Evolutionary conservation across 2,888 invertebrate genomes (phyloP).

Genomic region (Mesorhabditis sp.): DNA sequence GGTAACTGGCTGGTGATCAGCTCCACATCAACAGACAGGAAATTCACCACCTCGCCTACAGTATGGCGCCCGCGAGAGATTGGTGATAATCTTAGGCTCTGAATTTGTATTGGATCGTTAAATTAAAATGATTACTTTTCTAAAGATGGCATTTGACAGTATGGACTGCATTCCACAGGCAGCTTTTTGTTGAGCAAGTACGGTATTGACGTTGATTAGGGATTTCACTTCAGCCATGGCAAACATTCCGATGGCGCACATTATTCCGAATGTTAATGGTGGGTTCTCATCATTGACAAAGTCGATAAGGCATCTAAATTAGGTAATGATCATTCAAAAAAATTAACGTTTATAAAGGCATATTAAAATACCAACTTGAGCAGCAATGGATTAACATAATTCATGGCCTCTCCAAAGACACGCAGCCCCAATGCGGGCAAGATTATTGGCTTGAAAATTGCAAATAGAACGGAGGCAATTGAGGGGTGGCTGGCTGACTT

Average conservation of each 20-base stretch:
- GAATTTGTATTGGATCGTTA: background rate
- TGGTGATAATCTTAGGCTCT: background rate
- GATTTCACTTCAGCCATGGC: background rate
- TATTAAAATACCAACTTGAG: conserved; percentile 24
- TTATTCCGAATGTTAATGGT: too few species aligned
- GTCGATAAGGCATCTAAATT: too few species aligned
- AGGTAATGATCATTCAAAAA: too few species aligned
- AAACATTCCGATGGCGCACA: background rate
- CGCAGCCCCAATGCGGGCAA: conserved; percentile 15
- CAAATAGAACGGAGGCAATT: background rate
- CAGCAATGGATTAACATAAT: conserved; percentile 46
- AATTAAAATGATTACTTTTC: background rate
- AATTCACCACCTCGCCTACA: background rate
- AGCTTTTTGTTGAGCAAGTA: background rate
- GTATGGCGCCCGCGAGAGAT: background rate
- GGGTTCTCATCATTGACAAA: too few species aligned
- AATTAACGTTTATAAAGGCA: too few species aligned
- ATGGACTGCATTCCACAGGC: background rate
- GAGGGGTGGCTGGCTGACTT: background rate
- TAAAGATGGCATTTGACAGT: background rate
- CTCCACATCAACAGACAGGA: background rate
- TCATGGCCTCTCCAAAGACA: conserved; percentile 41
- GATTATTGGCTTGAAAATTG: background rate
- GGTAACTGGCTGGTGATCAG: background rate
- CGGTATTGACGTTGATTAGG: background rate